A percentile compares a stretch with the other conserved stretches of the same genome.
These are phyloP conservation scores for Pedetes capensis DNA, from an alignment of 2,113 vertebrate genomes.

Conservation along the genomic window DNA sequence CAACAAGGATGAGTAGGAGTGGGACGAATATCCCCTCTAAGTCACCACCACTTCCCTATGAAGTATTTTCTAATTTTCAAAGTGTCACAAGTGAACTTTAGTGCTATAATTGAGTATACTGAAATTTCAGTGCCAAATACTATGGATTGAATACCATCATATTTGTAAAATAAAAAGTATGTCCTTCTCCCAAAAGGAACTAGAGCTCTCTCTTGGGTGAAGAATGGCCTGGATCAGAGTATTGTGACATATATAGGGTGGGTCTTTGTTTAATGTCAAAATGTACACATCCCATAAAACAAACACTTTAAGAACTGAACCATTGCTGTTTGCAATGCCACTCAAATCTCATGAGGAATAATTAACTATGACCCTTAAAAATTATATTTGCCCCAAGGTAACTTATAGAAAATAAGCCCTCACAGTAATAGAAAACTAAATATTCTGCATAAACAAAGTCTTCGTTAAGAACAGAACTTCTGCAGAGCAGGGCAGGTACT, in stretches of 20 bases:
- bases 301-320: slow-evolving; percentile 41
- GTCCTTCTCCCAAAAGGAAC: slow-evolving; percentile 31
- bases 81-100: slow-evolving; percentile 24
- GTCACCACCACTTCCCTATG: not conserved
- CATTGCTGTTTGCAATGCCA: not conserved
- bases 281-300: slow-evolving; percentile 52
- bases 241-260: not conserved
- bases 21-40: not conserved
- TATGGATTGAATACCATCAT: not conserved
- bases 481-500: not conserved
- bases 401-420: slow-evolving; percentile 32
- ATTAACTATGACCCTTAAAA: slow-evolving; percentile 43
- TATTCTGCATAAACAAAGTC: not conserved
- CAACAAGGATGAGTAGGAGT: not conserved
- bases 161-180: slow-evolving; percentile 22
- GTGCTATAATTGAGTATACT: not conserved
- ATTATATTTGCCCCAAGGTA: not conserved
- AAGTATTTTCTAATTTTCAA: not conserved
- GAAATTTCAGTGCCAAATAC: not conserved
- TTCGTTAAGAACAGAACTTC: slow-evolving; percentile 33
- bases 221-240: not conserved
- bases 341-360: slow-evolving; percentile 26
- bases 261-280: slow-evolving; percentile 46
- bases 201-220: not conserved
- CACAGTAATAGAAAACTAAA: slow-evolving; percentile 31